Base-by-base conservation (phyloP, 1,140 invertebrate genomes). In the Microplitis mediator region DNA sequence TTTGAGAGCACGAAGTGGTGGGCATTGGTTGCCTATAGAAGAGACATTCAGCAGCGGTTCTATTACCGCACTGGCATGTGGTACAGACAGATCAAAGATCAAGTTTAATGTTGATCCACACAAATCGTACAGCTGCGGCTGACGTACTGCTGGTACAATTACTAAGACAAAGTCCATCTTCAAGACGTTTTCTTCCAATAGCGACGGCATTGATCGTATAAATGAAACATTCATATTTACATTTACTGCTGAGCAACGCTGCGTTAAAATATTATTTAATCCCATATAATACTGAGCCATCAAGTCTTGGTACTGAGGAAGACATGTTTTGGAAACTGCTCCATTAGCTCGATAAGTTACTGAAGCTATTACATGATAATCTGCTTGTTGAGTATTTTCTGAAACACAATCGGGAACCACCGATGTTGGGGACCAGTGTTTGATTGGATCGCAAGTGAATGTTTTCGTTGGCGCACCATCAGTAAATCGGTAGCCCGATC, bases 201-300 rank as follows among this genome's bases (percentile, higher is more conserved):
- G 84, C 67, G 86, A 88, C 52, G 95, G 93, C 78, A 92, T 90
- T 2, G 94, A 92, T 78, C 94, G 93, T 0, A 96, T 88, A 78
- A 98, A 97, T 0, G 94, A 93, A 2, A 98, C 95, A 80, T 97
- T 97, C 90, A 98, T 97, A 78, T 96, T 95, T 0, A 98, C 95
- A 81, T 97, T 97, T 2, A 98, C 94, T 32, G 95, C 95, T 0
- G 96, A 98, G 86, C 97, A 99, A 78, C 96, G 90, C 80, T 96
- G 92, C 3, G 95, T 96, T 4, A 98, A 87, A 74, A 96, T 89
- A 71, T 88, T 90, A 80, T 97, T 96, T 0, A 99, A 84, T 60
- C 91, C 91, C 13, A 87, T 84, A 76, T 97, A 97, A 80, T 95
- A 93, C 77, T 95, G 93, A 4, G 93, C 86, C 69, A 98, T 89